These are phyloP conservation scores for Microcebus lehilahytsara DNA, from an alignment of 2,113 vertebrate species.

Conservation along the genomic window DNA sequence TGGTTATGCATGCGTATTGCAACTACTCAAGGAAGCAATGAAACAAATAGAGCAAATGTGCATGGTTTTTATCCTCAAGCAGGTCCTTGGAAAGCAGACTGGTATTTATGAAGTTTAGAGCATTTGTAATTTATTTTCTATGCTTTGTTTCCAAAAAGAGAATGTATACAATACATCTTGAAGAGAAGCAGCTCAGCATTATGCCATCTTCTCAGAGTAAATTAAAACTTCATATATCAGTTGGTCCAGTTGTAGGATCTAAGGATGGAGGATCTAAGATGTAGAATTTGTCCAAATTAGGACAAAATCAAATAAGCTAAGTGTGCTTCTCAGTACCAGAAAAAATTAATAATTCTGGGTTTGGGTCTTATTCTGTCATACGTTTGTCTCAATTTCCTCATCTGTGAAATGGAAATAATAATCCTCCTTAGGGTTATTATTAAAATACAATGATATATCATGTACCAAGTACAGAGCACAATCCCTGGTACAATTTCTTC, in stretches of 20 bases:
- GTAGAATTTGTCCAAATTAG: not conserved
- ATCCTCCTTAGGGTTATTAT: not conserved
- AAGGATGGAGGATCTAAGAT: too few relatives aligned
- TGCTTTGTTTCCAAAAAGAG: not conserved
- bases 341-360: not conserved
- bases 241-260: not conserved
- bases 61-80: not conserved
- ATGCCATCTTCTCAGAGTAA: not conserved
- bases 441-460: not conserved
- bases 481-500: not conserved
- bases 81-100: not conserved
- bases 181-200: not conserved
- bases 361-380: not conserved
- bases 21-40: not conserved
- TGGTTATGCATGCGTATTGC: not conserved
- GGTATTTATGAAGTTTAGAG: not conserved
- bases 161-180: not conserved
- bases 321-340: not conserved
- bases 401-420: not conserved
- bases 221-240: not conserved
- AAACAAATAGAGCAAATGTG: not conserved
- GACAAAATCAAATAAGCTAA: not conserved
- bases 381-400: not conserved
- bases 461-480: not conserved
- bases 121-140: not conserved